Base-by-base conservation (phyloP, 2,888 invertebrate genomes). In the Schizotus pectinicornis region DNA sequence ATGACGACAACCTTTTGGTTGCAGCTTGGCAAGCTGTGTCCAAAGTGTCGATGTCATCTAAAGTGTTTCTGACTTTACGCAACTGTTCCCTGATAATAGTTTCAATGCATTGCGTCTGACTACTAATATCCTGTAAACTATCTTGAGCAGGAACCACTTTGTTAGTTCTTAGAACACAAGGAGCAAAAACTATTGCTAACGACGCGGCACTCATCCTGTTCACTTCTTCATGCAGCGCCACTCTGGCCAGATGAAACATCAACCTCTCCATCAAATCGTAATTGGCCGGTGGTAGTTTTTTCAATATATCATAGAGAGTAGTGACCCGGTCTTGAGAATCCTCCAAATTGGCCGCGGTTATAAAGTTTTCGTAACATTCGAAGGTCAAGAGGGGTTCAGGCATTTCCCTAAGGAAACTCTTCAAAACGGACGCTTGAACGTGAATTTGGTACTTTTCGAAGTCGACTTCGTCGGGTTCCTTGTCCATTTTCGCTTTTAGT, bases 181-280 rank as follows among this genome's bases (percentile, higher is more conserved):
- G 96, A 38, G 95, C 95, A 81, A 96, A 97, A 64, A 97, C 94
- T 68, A 96, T 95, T 48, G 96, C 94, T 66, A 97, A 81, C 49
- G 94, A 92, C 74, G 92, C 91, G 0, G 95, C 87, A 53, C 92
- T 92, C 97, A 97, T 97, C 67, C 94, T 83, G 81, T 96, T 97
- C 64, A 89, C 90, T 63, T 90, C 86, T 79, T 95, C 95, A 71
- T 92, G 89, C 31, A 90, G 81, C 0, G 95, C 94, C 11, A 95
- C 93, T 72, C 95, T 85, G 33, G 95, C 94, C 70, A 96, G 81
- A 80, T 97, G 97, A 76, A 95, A 95, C 80, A 96, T 92, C 65
- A 97, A 81, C 66, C 96, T 85, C 79, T 96, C 95, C 83, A 96
- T 90, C 48, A 96, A 84, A 79, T 93, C 92, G 77, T 92, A 94